Base-by-base conservation (phyloP, 2,797 vertebrate genomes). In the Okamejei kenojei region DNA sequence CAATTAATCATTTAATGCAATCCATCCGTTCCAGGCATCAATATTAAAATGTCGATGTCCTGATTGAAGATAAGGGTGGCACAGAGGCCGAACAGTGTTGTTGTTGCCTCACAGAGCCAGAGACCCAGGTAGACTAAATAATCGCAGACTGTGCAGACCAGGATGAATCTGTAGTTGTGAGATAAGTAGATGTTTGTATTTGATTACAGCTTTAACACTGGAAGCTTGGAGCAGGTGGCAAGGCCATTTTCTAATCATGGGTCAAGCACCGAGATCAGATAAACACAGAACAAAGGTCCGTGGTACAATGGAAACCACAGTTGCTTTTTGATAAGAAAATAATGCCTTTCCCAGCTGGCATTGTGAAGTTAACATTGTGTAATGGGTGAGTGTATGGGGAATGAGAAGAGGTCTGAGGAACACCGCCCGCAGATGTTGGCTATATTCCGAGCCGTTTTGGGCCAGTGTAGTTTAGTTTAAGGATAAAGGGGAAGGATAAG, bases 361-460 rank as follows among this genome's bases (percentile, higher is more conserved):
- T 23, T 76, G 11, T 74, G 8, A 92, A 92, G 76, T 92, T 92
- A 92, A 92, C 71, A 92, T 76, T 76, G 71, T 29, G 26, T 38
- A 76, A 76, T 74, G 26, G 45, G 19, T 74, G 71, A 6, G 54
- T 76, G 45, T 5, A 58, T 76, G 54, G 38, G 68, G 38, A 76
- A 92, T 45, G 26, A 92, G 71, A 73, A 45, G 54, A 32, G 90
- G 54, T 92, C 45, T 73, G 23, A 15, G 71, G 17, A 38, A 29
- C 11, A 7, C 71, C 76, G 68, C 23, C 45, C 8, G 71, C 23
- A 74, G 26, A 19, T 92, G 71, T n/a, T 91, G 3, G 45, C 65
- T 86, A 86, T 65, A 63, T 9, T n/a, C 84, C 21, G 63, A 71
- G 17, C 23, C 90, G 19, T 54, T 92, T n/a, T 92, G 26, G 68